phyloP scores from a whole-genome alignment of 30 jellyfish, hydroid and myxozoan genomes.

The Phacellophora camtschatica region DNA sequence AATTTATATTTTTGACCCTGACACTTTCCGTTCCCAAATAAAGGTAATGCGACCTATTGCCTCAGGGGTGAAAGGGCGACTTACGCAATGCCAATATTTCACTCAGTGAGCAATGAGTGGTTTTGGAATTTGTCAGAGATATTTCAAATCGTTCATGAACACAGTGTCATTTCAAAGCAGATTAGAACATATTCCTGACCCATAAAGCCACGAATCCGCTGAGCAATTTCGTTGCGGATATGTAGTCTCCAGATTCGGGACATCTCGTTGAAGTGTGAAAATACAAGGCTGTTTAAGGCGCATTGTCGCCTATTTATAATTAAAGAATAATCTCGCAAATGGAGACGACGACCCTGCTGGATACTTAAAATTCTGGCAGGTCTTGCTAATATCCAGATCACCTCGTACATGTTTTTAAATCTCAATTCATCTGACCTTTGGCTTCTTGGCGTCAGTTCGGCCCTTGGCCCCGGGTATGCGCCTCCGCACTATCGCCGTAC shows the following conservation, averaged over 20 bases:
- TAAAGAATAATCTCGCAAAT: not conserved
- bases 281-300: conserved; percentile 69
- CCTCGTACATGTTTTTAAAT: not conserved
- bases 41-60: not conserved
- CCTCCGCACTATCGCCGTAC: too few relatives aligned
- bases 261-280: conserved; percentile 69
- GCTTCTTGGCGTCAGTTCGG: too few relatives aligned
- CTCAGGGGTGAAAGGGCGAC: not conserved
- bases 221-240: conserved; percentile 35
- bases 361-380: conserved; percentile 42
- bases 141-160: not conserved
- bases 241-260: conserved; percentile 67
- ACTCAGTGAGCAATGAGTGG: conserved; percentile 14
- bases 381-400: conserved; percentile 29
- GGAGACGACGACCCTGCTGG: conserved; percentile 72
- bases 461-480: too few relatives aligned
- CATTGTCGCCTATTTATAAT: conserved; percentile 46
- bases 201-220: conserved; percentile 68
- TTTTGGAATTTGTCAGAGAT: conserved; percentile 19
- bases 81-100: conserved; percentile 13
- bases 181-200: conserved; percentile 38
- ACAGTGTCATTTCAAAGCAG: conserved; percentile 52
- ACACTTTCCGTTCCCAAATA: too few relatives aligned
- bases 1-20: too few relatives aligned
- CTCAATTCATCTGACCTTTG: not conserved